Percentiles rank a stretch among this genome's conserved stretches.
Evolutionary conservation across 2,797 vertebrate species (phyloP).

Genomic region (Buphagus erythrorhynchus): DNA sequence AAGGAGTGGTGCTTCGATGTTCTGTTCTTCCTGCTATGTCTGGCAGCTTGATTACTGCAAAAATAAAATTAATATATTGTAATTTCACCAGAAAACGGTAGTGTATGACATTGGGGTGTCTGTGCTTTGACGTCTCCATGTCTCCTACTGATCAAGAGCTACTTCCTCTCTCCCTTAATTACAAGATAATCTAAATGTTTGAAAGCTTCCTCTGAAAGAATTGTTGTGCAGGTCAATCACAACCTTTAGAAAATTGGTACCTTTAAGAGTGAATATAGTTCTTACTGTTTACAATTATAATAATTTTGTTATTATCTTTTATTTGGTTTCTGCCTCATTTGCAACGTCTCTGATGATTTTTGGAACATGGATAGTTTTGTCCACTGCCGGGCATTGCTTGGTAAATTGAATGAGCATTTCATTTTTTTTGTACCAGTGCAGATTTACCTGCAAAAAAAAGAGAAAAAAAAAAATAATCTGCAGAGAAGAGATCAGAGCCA

Average conservation of each 20-base stretch:
- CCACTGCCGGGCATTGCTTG: not conserved
- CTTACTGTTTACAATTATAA: not conserved
- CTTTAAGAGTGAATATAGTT: not conserved
- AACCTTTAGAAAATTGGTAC: conserved; percentile 2
- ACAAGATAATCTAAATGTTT: not conserved
- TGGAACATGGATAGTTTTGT: not conserved
- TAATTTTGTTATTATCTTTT: not conserved
- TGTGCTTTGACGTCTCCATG: not conserved
- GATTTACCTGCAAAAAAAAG: not conserved
- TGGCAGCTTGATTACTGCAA: not conserved
- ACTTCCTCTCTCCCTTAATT: not conserved
- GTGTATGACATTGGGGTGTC: not conserved
- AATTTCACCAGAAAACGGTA: not conserved
- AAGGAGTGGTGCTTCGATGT: not conserved
- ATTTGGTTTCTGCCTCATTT: not conserved
- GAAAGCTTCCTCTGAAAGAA: not conserved
- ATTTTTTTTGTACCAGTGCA: not conserved
- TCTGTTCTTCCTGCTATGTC: not conserved
- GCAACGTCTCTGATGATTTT: not conserved
- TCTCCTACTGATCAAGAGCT: not conserved
- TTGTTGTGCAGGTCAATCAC: not conserved
- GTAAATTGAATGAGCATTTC: no score
- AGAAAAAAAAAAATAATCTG: not conserved
- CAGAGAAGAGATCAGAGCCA: not conserved
- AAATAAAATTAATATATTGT: not conserved